Percentiles rank a stretch among this genome's conserved stretches.
Conservation (phyloP, 37 sponge, comb jelly and placozoan genomes). For the Halisarca cf. caerulea region DNA sequence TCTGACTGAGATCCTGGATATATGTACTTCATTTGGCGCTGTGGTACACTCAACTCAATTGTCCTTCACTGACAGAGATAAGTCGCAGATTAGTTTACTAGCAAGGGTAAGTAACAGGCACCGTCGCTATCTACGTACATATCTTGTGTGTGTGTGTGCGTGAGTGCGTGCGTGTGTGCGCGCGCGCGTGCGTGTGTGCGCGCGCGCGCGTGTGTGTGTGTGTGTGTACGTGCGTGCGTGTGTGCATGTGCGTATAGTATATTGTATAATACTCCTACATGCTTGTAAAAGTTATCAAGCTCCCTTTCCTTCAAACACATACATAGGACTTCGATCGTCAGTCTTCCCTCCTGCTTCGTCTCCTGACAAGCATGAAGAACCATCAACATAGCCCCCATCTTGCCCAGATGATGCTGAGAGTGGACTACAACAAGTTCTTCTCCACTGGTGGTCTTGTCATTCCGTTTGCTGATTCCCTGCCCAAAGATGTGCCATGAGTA, state of each 20-base stretch:
- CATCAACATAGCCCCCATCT: slow-evolving; percentile 74
- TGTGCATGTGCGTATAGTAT: background rate
- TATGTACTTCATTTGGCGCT: slow-evolving; percentile 47
- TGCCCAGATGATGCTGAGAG: slow-evolving; percentile 85
- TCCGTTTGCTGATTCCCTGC: background rate
- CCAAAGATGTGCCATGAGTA: background rate
- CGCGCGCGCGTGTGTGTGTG: no score
- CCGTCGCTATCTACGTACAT: background rate
- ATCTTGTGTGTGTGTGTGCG: background rate
- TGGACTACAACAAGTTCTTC: slow-evolving; percentile 94
- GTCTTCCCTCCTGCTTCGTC: slow-evolving; percentile 68
- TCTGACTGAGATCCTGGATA: slow-evolving; percentile 60
- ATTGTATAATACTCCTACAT: no score
- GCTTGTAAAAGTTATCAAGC: background rate
- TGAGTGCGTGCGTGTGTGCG: background rate
- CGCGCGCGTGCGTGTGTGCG: no score
- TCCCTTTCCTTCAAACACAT: no score
- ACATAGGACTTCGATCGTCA: slow-evolving; percentile 66
- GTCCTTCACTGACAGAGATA: slow-evolving; percentile 30
- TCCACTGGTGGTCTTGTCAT: background rate
- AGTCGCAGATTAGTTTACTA: slow-evolving; percentile 37
- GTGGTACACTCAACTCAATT: slow-evolving; percentile 42
- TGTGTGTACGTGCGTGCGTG: no score
- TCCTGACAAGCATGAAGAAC: slow-evolving; percentile 58
- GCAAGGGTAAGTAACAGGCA: slow-evolving; percentile 30